Base-by-base conservation (phyloP, 1,140 invertebrate genomes). In the Apis dorsata region DNA sequence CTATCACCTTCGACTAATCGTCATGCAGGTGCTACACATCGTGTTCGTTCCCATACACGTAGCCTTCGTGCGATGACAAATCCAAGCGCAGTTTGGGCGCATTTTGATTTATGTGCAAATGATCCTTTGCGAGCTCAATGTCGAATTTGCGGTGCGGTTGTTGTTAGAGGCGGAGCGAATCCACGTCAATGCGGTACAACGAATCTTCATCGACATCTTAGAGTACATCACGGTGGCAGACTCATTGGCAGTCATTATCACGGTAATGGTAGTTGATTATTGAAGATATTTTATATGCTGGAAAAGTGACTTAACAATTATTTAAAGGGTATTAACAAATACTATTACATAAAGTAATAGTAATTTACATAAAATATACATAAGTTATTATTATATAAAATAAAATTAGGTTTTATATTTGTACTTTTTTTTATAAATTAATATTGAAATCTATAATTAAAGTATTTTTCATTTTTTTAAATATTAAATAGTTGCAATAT, bases 121-220 rank as follows among this genome's bases (percentile, higher is more conserved):
- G 93, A 94, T 79, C 93, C 93, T 2, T 72, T 94, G 53, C 88
- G 93, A 44, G 94, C 94, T 1, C 91, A 94, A 72, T 94, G 94
- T 74, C 88, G 93, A 24, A 92, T 94, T n/a, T 94, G 94, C 68
- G 93, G 93, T 12, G 92, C 93, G 62, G 92, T 94, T 3, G 93
- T 94, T 34, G 93, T 94, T 10, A 81, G 94, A 19, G 94, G 94
- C 11, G 93, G 94, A 5, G 93, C 93, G 21, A 94, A 94, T 76
- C 94, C 93, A 11, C 89, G 93, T 53, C 93, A 94, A 74, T 94
- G 94, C 78, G 94, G 94, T 55, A 94, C 94, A 21, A 94, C 94
- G 5, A 94, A 94, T 71, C 85, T 94, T 21, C 94, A 94, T 83
- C 90, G 94, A 53, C 94, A 94, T 82, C 88, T 94, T 0, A 88